phyloP scores from a whole-genome alignment of 2,113 vertebrate species.

The Indri indri region DNA sequence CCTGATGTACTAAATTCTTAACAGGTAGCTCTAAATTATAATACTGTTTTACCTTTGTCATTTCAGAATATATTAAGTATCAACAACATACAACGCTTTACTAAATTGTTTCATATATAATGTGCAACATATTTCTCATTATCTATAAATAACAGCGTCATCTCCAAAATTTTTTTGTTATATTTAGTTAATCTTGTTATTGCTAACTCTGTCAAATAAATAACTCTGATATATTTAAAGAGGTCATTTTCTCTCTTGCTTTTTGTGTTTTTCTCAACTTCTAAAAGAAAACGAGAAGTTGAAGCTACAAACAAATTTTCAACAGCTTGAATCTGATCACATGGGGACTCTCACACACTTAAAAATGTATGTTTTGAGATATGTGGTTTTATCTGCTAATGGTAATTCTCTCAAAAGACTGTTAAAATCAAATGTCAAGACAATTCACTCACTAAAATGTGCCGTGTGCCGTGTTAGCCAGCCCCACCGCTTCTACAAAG shows the following conservation, averaged over 20 bases:
- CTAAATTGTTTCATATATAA: background rate
- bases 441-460: background rate
- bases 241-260: background rate
- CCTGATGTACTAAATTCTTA: background rate
- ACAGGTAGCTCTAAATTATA: background rate
- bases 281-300: conserved; percentile 1
- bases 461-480: background rate
- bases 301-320: conserved; percentile 13
- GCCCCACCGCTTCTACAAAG: background rate
- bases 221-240: conserved; percentile 7
- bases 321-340: background rate
- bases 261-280: conserved; percentile 21
- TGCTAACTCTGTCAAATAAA: conserved; percentile 37
- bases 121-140: background rate
- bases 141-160: background rate
- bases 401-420: background rate
- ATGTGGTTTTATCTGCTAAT: background rate
- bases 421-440: background rate
- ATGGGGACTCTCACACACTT: background rate
- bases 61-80: conserved; percentile 29
- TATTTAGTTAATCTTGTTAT: conserved; percentile 16
- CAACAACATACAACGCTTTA: background rate
- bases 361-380: conserved; percentile 29
- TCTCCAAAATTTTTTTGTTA: background rate
- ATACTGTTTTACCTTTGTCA: background rate